Evolutionary conservation across 2,888 invertebrate genomes (phyloP), one percentile per base, ranked within the genome.

Genomic region (Epirrhoe alternata): DNA sequence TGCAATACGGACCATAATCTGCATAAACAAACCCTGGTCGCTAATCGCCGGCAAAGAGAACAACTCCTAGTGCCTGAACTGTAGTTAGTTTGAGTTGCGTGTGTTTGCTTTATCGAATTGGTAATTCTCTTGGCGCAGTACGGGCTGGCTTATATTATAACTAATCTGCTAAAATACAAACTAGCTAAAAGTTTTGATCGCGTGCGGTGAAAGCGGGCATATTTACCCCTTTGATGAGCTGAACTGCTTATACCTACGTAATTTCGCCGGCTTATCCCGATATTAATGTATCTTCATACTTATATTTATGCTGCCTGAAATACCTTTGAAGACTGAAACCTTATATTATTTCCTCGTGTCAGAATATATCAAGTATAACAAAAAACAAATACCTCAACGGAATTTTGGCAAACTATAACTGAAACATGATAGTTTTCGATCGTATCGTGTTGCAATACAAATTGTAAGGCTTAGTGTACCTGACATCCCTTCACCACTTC

Each of bases 41-140:
- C 64, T 65, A 14, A 60, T 60, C 64, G 64, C 64, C 45, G 61
- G 70, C 61, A 63, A 66, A 68, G 63, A 62, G 64, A 67, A 42
- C 64, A 60, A 60, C 64, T 55, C 66, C 67, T 59, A 47, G 67
- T 66, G 63, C 58, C 66, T 67, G 62, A 69, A 64, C 58, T 64
- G 58, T 49, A 58, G 72, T 74, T 70, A 55, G 65, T 64, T 63
- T 42, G 52, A 68, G 54, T 71, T 70, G 83, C 79, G 78, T 81
- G 80, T 78, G 78, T 77, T 76, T 74, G 76, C 77, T 78, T 78
- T 77, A 82, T 82, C 76, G 79, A 81, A 81, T 77, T 76, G 75
- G 76, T 77, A 78, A 80, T 76, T 72, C 68, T 70, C 64, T 58
- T 58, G 59, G 64, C 68, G 67, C 57, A 61, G 66, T 68, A 66